Evolutionary conservation across 2,888 invertebrate species (phyloP), one percentile per base, ranked within the genome.

Genomic region (Aricia artaxerxes): DNA sequence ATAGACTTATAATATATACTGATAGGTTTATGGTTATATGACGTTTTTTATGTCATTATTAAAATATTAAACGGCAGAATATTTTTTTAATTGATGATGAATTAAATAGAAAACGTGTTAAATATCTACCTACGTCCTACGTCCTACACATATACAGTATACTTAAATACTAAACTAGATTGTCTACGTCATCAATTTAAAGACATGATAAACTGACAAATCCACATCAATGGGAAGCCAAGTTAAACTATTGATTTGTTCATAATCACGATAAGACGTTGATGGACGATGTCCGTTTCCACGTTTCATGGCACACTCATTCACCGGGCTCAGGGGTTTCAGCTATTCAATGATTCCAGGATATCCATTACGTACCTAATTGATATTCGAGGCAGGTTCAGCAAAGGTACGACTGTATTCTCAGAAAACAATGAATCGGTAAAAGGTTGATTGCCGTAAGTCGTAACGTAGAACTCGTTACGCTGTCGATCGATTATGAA

Each of bases 401-500:
- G 13, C 69, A 9, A 69, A 35, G 16, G 38, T 69, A 11, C 64
- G 11, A 31, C 35, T 5, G 13, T 38, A 38, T 69, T 13, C 35
- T 35, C 11, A 31, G 35, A 64, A 64, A 64, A 64, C 11, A 31
- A 16, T 5, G 35, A 69, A 69, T 69, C 13, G 16, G 4, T 35
- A 35, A 69, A 69, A 38, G 69, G 69, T 38, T 0, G 24, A 24
- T 24, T 24, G 24, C 0, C 0, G 0, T 24, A 0, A 24, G 24
- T 24, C 24, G 24, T 24, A 73, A 9, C 60, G 53, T 73, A 24
- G 24, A 75, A 31, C 11, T 73, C 49, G 5, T 80, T 81, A 80
- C 78, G 69, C 77, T 80, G 78, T 80, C 81, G 79, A 80, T 77
- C 69, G 75, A 78, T 79, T 80, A 76, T 57, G 76, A 53, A 76